Evolutionary conservation across 2,888 invertebrate genomes (phyloP).

Genomic region (Sthenelais limicola): DNA sequence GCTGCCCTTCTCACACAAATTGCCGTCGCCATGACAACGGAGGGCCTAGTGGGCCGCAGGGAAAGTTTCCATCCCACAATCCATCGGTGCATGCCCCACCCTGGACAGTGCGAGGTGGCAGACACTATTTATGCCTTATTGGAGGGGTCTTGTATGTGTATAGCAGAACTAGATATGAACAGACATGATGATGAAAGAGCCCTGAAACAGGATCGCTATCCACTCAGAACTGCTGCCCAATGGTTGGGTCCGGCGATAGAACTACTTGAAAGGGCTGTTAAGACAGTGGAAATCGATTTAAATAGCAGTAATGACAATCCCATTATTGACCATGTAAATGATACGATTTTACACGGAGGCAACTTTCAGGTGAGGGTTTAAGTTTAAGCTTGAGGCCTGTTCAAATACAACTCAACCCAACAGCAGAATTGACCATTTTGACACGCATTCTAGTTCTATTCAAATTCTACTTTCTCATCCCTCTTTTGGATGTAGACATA

Average conservation of each 20-base stretch:
- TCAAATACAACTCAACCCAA: too few species aligned
- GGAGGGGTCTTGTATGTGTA: slow-evolving; percentile 45
- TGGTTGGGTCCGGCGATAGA: slow-evolving; percentile 54
- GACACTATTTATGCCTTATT: slow-evolving; percentile 46
- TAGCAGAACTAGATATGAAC: slow-evolving; percentile 43
- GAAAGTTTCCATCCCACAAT: slow-evolving; percentile 54
- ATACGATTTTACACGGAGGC: slow-evolving; percentile 51
- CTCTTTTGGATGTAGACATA: too few species aligned
- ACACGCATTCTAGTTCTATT: too few species aligned
- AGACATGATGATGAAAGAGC: slow-evolving; percentile 39
- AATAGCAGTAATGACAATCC: slow-evolving; percentile 57
- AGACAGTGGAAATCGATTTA: slow-evolving; percentile 48
- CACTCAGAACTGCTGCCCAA: slow-evolving; percentile 53
- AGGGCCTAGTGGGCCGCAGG: slow-evolving; percentile 42
- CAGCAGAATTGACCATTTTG: too few species aligned
- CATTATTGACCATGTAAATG: slow-evolving; percentile 50
- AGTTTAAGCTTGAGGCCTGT: too few species aligned
- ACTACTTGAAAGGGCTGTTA: slow-evolving; percentile 43
- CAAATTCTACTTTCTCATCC: too few species aligned
- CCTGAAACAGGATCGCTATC: slow-evolving; percentile 55
- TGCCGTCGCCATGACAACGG: slow-evolving; percentile 50
- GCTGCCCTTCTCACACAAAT: slow-evolving; percentile 51
- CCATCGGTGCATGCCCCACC: slow-evolving; percentile 52
- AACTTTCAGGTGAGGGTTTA: slow-evolving; percentile 53
- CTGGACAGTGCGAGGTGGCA: slow-evolving; percentile 51